A percentile compares a stretch with the other conserved stretches of the same genome.
These are phyloP conservation scores for silkworm (Bombyx mori) DNA, from an alignment of 1,140 invertebrate species.

Conservation along the genomic window DNA sequence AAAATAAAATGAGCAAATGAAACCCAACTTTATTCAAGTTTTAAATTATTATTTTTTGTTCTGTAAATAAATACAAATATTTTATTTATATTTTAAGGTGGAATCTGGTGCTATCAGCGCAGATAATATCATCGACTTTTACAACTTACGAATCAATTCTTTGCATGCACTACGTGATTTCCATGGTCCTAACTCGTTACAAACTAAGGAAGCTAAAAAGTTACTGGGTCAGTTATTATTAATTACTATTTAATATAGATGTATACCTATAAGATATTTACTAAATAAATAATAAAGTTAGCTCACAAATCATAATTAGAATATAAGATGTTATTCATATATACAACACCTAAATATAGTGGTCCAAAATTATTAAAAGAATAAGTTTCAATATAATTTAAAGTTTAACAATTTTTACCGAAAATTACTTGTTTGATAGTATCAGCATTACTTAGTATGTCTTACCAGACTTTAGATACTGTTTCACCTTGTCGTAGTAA, in stretches of 20 bases:
- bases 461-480: too few relatives aligned
- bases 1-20: too few relatives aligned
- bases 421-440: too few relatives aligned
- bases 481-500: too few relatives aligned
- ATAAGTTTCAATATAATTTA: too few relatives aligned
- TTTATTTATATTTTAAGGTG: conserved; percentile 34
- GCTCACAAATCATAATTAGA: conserved; percentile 1
- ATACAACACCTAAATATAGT: too few relatives aligned
- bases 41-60: too few relatives aligned
- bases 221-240: conserved; percentile 62
- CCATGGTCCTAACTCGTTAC: conserved; percentile 78
- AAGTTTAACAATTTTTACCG: too few relatives aligned
- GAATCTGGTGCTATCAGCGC: conserved; percentile 59
- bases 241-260: neutral
- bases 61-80: too few relatives aligned
- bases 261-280: neutral
- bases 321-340: conserved; percentile 6
- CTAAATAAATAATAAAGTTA: neutral
- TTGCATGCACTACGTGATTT: conserved; percentile 75
- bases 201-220: conserved; percentile 77
- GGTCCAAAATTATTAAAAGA: too few relatives aligned
- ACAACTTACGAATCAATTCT: conserved; percentile 76
- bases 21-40: too few relatives aligned
- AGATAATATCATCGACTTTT: conserved; percentile 76
- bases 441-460: too few relatives aligned